phyloP scores from a whole-genome alignment of 2,888 invertebrate species.

The Agrotis segetum region DNA sequence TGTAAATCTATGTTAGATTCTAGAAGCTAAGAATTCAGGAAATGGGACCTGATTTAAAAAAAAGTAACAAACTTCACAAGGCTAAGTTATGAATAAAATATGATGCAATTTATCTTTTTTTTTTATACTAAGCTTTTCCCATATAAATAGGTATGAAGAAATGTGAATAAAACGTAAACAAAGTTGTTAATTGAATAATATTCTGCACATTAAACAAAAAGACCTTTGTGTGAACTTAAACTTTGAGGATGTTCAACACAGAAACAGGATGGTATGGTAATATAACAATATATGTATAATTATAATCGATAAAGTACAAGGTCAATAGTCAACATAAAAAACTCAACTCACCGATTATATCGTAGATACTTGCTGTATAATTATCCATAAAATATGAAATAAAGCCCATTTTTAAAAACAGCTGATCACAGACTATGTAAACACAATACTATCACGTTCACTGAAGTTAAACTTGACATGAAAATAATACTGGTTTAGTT shows the following conservation, averaged over 20 bases:
- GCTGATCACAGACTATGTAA: conserved; percentile 58
- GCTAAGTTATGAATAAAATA: neutral
- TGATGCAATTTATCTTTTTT: neutral
- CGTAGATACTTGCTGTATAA: conserved; percentile 84
- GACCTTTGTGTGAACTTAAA: conserved; percentile 12
- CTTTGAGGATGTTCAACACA: neutral
- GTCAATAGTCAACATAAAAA: conserved; percentile 52
- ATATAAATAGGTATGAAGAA: neutral
- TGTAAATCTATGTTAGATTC: no score
- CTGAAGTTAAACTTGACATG: conserved; percentile 56
- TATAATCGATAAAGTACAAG: conserved; percentile 47
- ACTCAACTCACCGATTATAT: conserved; percentile 84
- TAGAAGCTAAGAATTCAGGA: no score
- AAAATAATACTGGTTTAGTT: conserved; percentile 62
- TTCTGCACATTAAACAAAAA: neutral
- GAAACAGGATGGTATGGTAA: conserved; percentile 34
- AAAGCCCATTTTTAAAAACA: conserved; percentile 79
- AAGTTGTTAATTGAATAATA: neutral
- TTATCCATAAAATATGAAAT: conserved; percentile 82
- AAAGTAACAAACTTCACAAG: neutral
- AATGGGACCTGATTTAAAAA: neutral
- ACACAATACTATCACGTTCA: conserved; percentile 52
- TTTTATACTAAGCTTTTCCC: no score
- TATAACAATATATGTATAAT: neutral
- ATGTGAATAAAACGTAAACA: neutral